A percentile compares a stretch with the other conserved stretches of the same genome.
These are phyloP conservation scores for Xenus cinereus DNA, from an alignment of 2,113 vertebrate genomes.

Conservation along the genomic window DNA sequence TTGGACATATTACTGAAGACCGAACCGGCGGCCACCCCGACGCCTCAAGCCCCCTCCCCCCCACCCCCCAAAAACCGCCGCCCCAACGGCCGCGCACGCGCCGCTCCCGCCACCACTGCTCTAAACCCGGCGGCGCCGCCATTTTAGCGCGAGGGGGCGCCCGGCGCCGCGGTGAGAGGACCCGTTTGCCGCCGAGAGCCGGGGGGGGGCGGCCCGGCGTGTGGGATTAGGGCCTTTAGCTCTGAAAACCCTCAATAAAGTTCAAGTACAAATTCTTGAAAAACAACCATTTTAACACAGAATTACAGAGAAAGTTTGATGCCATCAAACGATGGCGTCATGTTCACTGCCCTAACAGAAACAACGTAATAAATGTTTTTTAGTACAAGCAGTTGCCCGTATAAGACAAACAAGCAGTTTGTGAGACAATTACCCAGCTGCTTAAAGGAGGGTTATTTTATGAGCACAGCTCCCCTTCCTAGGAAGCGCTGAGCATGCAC, in stretches of 20 bases:
- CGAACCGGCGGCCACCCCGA: no score
- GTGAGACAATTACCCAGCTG: background rate
- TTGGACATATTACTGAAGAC: background rate
- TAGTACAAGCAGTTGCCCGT: background rate
- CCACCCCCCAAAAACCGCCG: background rate
- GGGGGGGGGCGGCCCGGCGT: rapidly evolving
- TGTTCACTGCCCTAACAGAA: background rate
- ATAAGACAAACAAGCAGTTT: background rate
- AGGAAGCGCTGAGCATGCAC: background rate
- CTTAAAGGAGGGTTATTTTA: background rate
- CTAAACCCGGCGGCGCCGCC: background rate
- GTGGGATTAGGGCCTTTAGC: background rate
- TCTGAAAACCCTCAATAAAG: background rate
- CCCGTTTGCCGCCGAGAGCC: rapidly evolving
- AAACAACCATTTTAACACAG: no score
- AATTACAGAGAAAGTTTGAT: no score
- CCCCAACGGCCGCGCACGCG: background rate
- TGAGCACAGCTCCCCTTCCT: background rate
- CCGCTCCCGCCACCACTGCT: background rate
- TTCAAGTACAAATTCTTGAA: background rate
- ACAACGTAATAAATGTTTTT: background rate
- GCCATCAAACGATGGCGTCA: background rate
- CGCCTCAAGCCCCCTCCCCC: background rate
- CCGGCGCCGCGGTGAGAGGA: background rate
- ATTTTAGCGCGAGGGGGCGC: background rate